Conservation (phyloP, 2,113 vertebrate genomes). For the Pomatostomus ruficeps region DNA sequence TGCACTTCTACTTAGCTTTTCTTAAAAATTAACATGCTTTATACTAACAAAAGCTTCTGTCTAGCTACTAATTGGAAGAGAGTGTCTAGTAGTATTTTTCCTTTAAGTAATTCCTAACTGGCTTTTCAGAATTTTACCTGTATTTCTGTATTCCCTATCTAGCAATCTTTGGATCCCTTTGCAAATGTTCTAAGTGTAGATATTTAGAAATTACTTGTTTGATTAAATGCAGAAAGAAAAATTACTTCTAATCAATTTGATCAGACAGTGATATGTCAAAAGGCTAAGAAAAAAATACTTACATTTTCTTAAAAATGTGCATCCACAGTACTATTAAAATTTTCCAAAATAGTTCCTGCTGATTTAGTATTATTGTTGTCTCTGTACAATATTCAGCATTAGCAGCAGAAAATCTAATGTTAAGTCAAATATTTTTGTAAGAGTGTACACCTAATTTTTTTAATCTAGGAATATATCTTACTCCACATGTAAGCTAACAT, state of each 20-base stretch:
- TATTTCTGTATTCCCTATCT: background rate
- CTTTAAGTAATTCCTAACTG: background rate
- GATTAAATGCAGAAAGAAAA: background rate
- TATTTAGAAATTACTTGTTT: background rate
- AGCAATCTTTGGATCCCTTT: background rate
- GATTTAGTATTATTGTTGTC: background rate
- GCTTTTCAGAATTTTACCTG: background rate
- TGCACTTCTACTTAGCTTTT: conserved; percentile 72
- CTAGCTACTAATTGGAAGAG: conserved; percentile 77
- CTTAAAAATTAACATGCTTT: conserved; percentile 74
- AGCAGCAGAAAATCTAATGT: background rate
- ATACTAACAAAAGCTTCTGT: conserved; percentile 69
- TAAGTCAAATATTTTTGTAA: background rate
- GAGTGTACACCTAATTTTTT: background rate
- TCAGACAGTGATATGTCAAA: background rate
- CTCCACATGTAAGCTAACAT: background rate
- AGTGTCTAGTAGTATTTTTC: conserved; percentile 9
- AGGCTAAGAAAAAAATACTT: background rate
- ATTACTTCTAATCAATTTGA: background rate
- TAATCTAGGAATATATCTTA: background rate
- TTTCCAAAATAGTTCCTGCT: background rate
- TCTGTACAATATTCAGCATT: background rate
- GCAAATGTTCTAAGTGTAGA: background rate
- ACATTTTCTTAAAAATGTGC: background rate
- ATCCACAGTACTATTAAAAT: background rate